Conservation (phyloP, 2,113 vertebrate species). For the Uria aalge region DNA sequence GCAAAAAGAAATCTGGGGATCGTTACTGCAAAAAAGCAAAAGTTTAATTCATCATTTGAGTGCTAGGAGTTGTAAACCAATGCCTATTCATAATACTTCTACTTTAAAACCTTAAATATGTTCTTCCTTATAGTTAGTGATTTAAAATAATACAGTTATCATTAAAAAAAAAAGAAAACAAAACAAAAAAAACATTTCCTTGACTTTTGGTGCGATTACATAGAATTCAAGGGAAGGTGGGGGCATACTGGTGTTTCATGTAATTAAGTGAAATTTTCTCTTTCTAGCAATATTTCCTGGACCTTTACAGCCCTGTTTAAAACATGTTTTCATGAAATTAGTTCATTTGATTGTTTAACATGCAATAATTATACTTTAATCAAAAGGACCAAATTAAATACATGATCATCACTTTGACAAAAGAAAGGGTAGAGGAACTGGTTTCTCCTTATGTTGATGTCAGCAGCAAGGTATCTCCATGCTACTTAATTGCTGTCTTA, state of each 20-base stretch:
- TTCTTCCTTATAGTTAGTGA: background rate
- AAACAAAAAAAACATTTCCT: background rate
- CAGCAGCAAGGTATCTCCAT: background rate
- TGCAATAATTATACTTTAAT: background rate
- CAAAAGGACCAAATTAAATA: background rate
- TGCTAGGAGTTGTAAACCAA: background rate
- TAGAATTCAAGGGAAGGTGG: background rate
- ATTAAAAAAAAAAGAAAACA: background rate
- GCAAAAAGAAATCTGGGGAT: background rate
- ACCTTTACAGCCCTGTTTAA: background rate
- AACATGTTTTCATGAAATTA: fast-evolving
- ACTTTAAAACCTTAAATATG: background rate
- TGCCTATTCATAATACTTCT: background rate
- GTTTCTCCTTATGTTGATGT: background rate
- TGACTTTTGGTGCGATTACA: background rate
- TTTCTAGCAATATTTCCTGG: background rate
- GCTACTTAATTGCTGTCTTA: background rate
- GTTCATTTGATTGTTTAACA: background rate
- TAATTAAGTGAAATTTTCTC: background rate
- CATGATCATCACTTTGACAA: background rate
- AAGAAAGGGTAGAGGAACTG: background rate
- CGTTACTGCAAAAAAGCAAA: background rate
- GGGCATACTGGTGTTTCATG: background rate
- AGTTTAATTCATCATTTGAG: background rate
- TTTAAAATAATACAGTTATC: background rate